phyloP scores from a whole-genome alignment of 2,888 invertebrate species.

The Mactromeris polynyma region DNA sequence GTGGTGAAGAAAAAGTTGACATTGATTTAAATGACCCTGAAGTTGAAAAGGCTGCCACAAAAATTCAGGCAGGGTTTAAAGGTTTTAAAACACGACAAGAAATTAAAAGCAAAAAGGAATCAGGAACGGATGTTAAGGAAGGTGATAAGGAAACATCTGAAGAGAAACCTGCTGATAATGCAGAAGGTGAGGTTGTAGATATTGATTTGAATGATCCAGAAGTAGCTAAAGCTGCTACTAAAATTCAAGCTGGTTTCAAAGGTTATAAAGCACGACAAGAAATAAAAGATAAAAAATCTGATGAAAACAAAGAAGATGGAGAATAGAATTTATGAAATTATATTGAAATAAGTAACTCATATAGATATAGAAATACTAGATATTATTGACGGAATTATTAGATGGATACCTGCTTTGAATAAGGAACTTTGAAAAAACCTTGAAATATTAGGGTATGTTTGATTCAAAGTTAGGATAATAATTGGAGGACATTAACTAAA shows the following conservation, averaged over 20 bases:
- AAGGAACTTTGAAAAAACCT: background rate
- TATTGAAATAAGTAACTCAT: background rate
- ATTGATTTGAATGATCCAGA: slow-evolving; percentile 81
- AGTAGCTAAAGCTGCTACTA: slow-evolving; percentile 78
- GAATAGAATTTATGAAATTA: background rate
- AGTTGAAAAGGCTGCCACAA: slow-evolving; percentile 80
- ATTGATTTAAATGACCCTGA: slow-evolving; percentile 80
- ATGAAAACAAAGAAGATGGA: slow-evolving; percentile 20
- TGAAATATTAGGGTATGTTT: background rate
- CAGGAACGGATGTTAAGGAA: slow-evolving; percentile 47
- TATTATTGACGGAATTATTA: background rate
- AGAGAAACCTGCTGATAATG: slow-evolving; percentile 44
- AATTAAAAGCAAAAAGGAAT: slow-evolving; percentile 66
- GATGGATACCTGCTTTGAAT: background rate
- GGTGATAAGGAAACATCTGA: slow-evolving; percentile 44
- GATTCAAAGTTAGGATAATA: background rate
- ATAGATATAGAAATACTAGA: slow-evolving; percentile 8
- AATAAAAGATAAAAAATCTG: slow-evolving; percentile 57
- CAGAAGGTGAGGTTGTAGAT: slow-evolving; percentile 71
- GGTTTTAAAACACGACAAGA: slow-evolving; percentile 81
- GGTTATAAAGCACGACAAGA: slow-evolving; percentile 78
- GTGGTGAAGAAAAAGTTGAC: slow-evolving; percentile 67
- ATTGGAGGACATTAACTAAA: background rate
- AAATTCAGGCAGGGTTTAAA: slow-evolving; percentile 85
- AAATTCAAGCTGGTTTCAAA: slow-evolving; percentile 83